Percentiles rank a stretch among this genome's conserved stretches.
Conservation (phyloP, 2,888 invertebrate species). For the Laothoe populi region DNA sequence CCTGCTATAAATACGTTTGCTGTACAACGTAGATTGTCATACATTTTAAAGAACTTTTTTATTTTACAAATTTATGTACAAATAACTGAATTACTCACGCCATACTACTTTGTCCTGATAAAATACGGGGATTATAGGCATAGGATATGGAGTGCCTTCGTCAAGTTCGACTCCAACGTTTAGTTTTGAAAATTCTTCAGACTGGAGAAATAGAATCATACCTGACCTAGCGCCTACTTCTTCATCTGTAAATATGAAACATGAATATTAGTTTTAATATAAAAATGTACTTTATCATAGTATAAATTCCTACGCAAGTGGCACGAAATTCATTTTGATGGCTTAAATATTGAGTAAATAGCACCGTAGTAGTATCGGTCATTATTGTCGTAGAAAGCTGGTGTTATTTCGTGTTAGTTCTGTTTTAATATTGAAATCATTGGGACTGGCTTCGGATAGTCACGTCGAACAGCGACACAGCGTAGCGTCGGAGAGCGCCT, state of each 20-base stretch:
- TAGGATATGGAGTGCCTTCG: conserved; percentile 88
- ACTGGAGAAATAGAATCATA: conserved; percentile 88
- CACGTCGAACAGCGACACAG: too few species aligned
- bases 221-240: conserved; percentile 91
- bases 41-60: neutral
- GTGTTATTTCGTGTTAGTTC: too few species aligned
- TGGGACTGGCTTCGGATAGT: too few species aligned
- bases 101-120: conserved; percentile 90
- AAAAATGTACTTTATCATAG: neutral
- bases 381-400: too few species aligned
- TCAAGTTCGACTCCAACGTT: conserved; percentile 92
- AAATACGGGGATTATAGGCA: conserved; percentile 78
- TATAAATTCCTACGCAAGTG: neutral
- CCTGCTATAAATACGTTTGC: too few species aligned
- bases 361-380: too few species aligned
- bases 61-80: conserved; percentile 9
- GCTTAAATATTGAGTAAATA: too few species aligned
- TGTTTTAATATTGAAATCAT: too few species aligned
- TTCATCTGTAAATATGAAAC: conserved; percentile 86
- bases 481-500: too few species aligned
- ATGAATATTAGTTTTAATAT: neutral
- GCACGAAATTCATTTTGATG: too few species aligned
- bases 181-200: conserved; percentile 87
- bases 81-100: conserved; percentile 86
- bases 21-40: too few species aligned